Evolutionary conservation across 2,888 invertebrate species (phyloP), one percentile per base, ranked within the genome.

Genomic region (Patella caerulea): DNA sequence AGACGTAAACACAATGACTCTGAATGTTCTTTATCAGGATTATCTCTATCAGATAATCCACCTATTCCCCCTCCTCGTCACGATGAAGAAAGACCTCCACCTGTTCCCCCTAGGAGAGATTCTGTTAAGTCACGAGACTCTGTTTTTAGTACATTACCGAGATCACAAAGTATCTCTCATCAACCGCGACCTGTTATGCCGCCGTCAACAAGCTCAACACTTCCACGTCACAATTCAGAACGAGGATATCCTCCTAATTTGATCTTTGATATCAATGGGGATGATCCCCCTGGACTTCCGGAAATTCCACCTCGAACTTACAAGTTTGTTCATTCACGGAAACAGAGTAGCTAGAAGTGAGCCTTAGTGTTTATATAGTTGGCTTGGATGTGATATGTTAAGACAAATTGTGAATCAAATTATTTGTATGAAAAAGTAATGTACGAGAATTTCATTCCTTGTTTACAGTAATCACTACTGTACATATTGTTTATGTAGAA

Each of bases 1-100:
- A 84, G 86, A n/a, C 83, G 93, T 81, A 92, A 94, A 72, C 87
- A 87, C 83, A 94, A 94, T 19, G 74, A 77, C 59, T 78, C 76
- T 17, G 72, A 75, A 55, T 24, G 54, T 56, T 34, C 74, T 53
- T 45, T 78, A 24, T 72, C 74, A 15, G 79, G 79, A 15, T 65
- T 72, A 24, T 71, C 81, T 73, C 72, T 92, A 92, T 81, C 93
- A 93, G 84, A 94, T 94, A 91, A 94, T 94, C 76, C 94, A 94
- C 77, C 95, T n/a, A 92, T 93, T 75, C 92, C 95, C 87, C 95
- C 95, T 74, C 95, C 94, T 11, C 93, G 95, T 79, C 95, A 95
- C 88, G 84, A 83, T 73, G 79, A 82, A 75, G 92, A 93, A 73
- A 94, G 93, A 85, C 94, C 94, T 29, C 90, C 91, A 65, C 95